Base-by-base conservation (phyloP, 2,797 vertebrate genomes). In the Gobionotothen gibberifrons region DNA sequence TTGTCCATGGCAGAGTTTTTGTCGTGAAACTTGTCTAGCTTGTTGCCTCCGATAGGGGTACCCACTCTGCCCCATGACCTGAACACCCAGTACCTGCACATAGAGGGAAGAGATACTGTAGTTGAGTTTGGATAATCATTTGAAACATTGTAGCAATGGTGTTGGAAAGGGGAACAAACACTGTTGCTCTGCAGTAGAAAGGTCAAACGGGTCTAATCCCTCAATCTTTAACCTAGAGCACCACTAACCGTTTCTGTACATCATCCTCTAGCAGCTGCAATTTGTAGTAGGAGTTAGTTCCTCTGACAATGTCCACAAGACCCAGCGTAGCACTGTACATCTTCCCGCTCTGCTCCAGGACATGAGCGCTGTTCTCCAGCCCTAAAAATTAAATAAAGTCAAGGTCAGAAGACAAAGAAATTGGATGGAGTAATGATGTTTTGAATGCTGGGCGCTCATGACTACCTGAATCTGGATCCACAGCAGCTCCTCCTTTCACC, bases 211-310 rank as follows among this genome's bases (percentile, higher is more conserved):
- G 5, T 32, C 13, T 21, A 5, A 9, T 13, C 21, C 16, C n/a
- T 39, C 5, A 19, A 42, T 48, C 53, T 42, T 4, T 39, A 39
- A 29, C 9, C n/a, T 54, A 17, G 19, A 19, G 29, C 40, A 54
- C 36, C 42, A 76, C 89, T 70, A 40, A 99, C 98, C 96, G 96
- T 90, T 94, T 97, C 83, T 98, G 97, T 29, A 97, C 95, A 69
- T 99, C 98, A 52, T 97, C 97, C 85, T 99, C 98, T 47, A 99
- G 91, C 42, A 99, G 94, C 89, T 99, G 98, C 69, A 99, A 91
- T 82, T 99, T 99, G 68, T 99, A 99, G 78, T 99, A 99, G 1
- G 98, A 99, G 93, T 99, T 99, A 14, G 97, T 99, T 73, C 97
- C 98, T 84, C 96, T 96, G 22, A 96, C 94, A 3, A 99, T 98